A percentile compares a stretch with the other conserved stretches of the same genome.
These are phyloP conservation scores for Rhopalosiphum maidis DNA, from an alignment of 1,140 invertebrate genomes.

Conservation along the genomic window DNA sequence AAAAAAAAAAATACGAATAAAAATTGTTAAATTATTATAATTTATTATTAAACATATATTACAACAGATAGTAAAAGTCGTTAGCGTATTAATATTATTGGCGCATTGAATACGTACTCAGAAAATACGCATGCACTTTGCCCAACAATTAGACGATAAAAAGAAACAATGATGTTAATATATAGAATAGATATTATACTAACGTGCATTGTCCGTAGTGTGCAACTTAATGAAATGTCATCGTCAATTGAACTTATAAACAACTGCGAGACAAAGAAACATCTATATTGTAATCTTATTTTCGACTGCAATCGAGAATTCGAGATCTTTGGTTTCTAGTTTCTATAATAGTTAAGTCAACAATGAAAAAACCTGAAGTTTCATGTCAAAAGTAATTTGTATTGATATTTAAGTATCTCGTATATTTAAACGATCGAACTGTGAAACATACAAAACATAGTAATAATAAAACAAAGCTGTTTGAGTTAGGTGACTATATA, in stretches of 20 bases:
- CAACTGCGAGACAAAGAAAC: neutral
- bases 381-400: neutral
- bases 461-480: neutral
- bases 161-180: neutral
- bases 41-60: neutral
- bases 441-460: neutral
- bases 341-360: neutral
- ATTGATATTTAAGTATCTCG: neutral
- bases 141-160: neutral
- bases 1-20: neutral
- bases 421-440: neutral
- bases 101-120: neutral
- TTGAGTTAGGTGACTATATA: neutral
- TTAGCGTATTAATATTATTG: neutral
- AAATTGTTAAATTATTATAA: neutral
- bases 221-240: slow-evolving; percentile 28
- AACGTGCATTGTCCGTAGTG: neutral
- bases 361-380: neutral
- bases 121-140: neutral
- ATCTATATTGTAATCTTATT: neutral
- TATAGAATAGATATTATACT: neutral
- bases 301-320: neutral
- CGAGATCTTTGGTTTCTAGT: neutral
- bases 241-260: slow-evolving; percentile 22
- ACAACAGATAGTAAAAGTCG: neutral